Percentiles rank a stretch among this genome's conserved stretches.
phyloP scores from a whole-genome alignment of 2,113 vertebrate genomes.

The Megalops atlanticus region DNA sequence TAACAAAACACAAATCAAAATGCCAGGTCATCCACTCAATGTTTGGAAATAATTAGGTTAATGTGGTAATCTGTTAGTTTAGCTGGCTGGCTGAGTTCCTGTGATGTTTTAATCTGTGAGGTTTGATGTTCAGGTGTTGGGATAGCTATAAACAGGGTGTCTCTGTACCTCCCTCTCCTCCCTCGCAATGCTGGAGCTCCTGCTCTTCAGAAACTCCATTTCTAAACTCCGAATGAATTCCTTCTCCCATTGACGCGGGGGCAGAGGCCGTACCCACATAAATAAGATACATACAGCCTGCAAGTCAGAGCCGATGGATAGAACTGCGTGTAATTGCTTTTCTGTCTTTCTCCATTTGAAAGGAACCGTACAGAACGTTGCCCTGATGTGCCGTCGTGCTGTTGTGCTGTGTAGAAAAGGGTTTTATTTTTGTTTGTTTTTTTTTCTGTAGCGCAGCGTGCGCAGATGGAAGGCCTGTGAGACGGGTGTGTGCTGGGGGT shows the following conservation, averaged over 20 bases:
- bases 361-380: background rate
- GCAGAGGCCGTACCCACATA: background rate
- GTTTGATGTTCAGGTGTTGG: too few species aligned
- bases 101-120: background rate
- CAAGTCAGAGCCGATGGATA: background rate
- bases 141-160: background rate
- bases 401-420: too few species aligned
- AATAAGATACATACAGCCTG: background rate
- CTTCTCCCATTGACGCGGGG: background rate
- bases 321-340: constrained; percentile 11
- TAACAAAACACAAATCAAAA: too few species aligned
- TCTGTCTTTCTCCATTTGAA: constrained; percentile 10
- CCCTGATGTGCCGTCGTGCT: background rate
- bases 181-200: background rate
- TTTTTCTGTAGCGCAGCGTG: background rate
- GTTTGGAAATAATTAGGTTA: too few species aligned
- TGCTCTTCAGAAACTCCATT: background rate
- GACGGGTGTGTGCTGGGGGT: background rate
- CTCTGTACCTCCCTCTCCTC: background rate
- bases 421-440: background rate
- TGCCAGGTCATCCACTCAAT: too few species aligned
- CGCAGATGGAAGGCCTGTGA: background rate
- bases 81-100: background rate
- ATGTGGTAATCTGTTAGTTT: too few species aligned
- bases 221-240: background rate